Evolutionary conservation across 2,797 vertebrate species (phyloP).

Genomic region (Argyrosomus regius): DNA sequence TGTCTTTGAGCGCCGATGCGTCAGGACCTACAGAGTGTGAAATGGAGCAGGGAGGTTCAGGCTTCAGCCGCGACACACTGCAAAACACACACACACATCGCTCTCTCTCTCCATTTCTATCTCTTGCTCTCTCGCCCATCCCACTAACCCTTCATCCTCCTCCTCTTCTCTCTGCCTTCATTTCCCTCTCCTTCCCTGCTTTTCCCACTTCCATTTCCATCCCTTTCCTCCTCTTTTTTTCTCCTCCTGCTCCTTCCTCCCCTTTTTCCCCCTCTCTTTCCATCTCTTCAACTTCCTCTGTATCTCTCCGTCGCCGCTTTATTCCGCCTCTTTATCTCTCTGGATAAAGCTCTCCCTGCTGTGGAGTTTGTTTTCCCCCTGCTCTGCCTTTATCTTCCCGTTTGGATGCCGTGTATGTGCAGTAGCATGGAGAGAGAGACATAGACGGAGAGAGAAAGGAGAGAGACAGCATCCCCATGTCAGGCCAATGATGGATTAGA

Average conservation of each 20-base stretch:
- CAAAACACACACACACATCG: neutral
- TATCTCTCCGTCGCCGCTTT: conserved; percentile 61
- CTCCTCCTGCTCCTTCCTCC: neutral
- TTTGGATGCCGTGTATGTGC: conserved; percentile 70
- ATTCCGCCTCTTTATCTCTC: conserved; percentile 66
- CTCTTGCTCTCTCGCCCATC: conserved; percentile 1
- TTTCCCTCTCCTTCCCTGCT: conserved; percentile 16
- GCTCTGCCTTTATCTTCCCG: conserved; percentile 73
- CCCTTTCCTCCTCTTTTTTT: conserved; percentile 11
- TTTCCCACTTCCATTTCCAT: conserved; percentile 30
- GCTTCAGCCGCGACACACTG: conserved; percentile 60
- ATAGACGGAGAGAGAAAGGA: conserved; percentile 25
- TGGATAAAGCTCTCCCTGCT: conserved; percentile 72
- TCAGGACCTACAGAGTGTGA: conserved; percentile 77
- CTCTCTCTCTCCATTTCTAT: conserved; percentile 15
- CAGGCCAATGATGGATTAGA: conserved; percentile 82
- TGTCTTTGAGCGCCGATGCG: conserved; percentile 39
- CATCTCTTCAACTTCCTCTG: conserved; percentile 26
- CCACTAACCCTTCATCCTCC: conserved; percentile 14
- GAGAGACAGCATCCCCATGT: conserved; percentile 75
- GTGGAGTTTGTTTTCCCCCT: conserved; percentile 67
- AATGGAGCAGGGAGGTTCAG: conserved; percentile 80
- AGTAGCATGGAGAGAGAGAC: conserved; percentile 57
- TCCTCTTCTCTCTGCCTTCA: conserved; percentile 31
- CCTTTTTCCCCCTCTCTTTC: neutral